Conservation (phyloP, 2,888 invertebrate genomes). For the Desoria tigrina region DNA sequence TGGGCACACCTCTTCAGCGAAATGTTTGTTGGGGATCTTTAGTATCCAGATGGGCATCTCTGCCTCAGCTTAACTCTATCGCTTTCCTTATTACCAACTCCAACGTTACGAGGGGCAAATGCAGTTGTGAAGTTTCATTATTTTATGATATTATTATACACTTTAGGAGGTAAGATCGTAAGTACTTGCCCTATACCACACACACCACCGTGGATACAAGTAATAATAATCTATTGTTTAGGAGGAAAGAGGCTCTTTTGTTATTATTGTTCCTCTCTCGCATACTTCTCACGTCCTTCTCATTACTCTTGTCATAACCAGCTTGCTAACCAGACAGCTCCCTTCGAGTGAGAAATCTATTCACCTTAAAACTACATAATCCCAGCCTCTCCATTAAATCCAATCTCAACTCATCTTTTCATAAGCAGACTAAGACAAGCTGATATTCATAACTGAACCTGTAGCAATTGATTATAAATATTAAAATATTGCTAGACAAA, state of each 20-base stretch:
- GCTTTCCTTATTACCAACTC: neutral
- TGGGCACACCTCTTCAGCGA: slow-evolving; percentile 50
- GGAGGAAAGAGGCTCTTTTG: neutral
- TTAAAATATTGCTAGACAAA: too few species aligned
- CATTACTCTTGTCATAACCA: slow-evolving; percentile 44
- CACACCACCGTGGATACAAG: too few species aligned
- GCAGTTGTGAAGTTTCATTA: neutral
- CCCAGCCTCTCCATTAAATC: slow-evolving; percentile 21
- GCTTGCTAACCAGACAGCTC: slow-evolving; percentile 15
- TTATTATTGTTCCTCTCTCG: slow-evolving; percentile 20
- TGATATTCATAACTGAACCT: too few species aligned
- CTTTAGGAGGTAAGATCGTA: too few species aligned
- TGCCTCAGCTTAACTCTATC: neutral
- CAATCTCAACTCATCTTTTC: slow-evolving; percentile 14
- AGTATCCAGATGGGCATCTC: neutral
- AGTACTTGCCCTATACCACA: too few species aligned
- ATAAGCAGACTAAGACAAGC: neutral
- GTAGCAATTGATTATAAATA: too few species aligned
- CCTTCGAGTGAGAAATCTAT: slow-evolving; percentile 39
- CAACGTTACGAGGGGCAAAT: too few species aligned
- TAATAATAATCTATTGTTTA: slow-evolving; percentile 7
- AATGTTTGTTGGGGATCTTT: slow-evolving; percentile 26
- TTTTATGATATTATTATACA: neutral
- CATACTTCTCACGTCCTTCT: slow-evolving; percentile 51
- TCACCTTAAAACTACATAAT: slow-evolving; percentile 34